These are phyloP conservation scores for Rynchops niger DNA, from an alignment of 2,113 vertebrate species.

Conservation along the genomic window DNA sequence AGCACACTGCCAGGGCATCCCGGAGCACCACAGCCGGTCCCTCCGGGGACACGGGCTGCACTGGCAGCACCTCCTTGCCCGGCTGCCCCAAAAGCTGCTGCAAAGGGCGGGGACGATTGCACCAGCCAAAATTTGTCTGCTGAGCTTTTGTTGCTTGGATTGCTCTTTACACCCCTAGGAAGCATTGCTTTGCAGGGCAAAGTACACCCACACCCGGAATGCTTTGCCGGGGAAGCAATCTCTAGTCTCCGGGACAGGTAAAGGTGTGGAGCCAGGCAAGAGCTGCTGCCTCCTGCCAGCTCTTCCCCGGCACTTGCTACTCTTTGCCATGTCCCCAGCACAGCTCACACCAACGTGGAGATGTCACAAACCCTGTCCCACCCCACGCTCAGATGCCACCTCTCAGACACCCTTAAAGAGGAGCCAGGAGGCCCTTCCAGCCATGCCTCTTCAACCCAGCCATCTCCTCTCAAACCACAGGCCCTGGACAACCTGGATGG, in stretches of 20 bases:
- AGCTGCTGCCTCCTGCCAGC: neutral
- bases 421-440: neutral
- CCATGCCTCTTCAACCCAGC: accelerated
- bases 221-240: neutral
- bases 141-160: neutral
- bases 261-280: neutral
- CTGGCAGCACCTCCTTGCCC: neutral
- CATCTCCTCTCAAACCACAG: neutral
- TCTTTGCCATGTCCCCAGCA: neutral
- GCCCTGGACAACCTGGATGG: accelerated
- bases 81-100: neutral
- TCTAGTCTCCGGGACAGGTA: neutral
- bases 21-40: accelerated
- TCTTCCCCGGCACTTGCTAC: neutral
- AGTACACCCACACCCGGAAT: neutral
- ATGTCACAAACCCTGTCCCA: neutral
- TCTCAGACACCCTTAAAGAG: neutral
- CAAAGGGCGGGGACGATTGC: neutral
- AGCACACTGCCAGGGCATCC: accelerated
- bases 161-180: neutral
- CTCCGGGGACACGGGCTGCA: neutral
- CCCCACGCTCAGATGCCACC: accelerated
- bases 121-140: neutral
- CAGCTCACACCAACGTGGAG: neutral
- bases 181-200: neutral